A percentile compares a stretch with the other conserved stretches of the same genome.
Conservation (phyloP, 2,888 invertebrate genomes). For the Elmis aenea region DNA sequence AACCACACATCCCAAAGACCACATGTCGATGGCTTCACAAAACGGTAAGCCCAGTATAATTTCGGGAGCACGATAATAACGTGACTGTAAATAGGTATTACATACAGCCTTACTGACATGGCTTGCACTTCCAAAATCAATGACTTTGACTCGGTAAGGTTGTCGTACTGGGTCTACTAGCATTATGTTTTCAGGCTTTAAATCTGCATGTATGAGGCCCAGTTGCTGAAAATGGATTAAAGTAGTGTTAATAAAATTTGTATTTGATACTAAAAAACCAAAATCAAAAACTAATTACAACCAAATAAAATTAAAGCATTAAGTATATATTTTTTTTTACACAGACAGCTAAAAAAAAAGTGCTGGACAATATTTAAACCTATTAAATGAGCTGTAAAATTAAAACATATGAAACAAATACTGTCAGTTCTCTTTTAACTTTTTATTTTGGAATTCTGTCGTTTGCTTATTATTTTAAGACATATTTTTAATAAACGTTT, state of each 20-base stretch:
- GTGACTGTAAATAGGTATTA: conserved; percentile 98
- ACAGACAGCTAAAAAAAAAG: no score
- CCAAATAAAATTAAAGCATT: no score
- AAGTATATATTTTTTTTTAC: no score
- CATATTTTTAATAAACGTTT: no score
- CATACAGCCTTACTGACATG: conserved; percentile 99
- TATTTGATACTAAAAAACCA: no score
- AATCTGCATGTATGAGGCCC: conserved; percentile 97
- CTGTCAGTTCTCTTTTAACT: no score
- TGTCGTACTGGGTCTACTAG: conserved; percentile 96
- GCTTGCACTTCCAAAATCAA: conserved; percentile 99
- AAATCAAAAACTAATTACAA: not conserved
- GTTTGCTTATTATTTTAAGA: no score
- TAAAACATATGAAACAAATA: no score
- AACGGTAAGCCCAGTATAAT: conserved; percentile 97
- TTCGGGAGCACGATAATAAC: conserved; percentile 97
- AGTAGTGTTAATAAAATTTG: no score
- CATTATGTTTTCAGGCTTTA: conserved; percentile 99
- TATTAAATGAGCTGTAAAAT: no score
- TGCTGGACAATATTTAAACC: no score
- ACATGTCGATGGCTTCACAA: conserved; percentile 99
- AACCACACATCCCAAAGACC: conserved; percentile 99
- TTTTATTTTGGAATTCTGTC: no score
- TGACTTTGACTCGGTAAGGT: conserved; percentile 98
- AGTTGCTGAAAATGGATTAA: conserved; percentile 84